Percentiles rank a stretch among this genome's conserved stretches.
Evolutionary conservation across 1,140 invertebrate genomes (phyloP).

Genomic region (Calliphora vicina): DNA sequence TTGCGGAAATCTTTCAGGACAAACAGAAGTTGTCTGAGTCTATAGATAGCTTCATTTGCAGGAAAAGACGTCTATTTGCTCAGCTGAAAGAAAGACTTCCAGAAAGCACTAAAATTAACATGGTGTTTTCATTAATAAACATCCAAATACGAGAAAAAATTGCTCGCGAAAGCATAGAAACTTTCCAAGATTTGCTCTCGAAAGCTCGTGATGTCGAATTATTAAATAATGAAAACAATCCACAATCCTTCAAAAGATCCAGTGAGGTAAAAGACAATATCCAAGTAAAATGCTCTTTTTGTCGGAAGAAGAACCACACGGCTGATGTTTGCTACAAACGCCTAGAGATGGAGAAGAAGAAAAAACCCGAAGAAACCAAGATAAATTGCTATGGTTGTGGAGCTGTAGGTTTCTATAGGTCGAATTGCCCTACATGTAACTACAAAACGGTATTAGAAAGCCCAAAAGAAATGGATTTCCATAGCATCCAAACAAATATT

Average conservation of each 20-base stretch:
- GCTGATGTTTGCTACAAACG: constrained; percentile 24
- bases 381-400: constrained; percentile 14
- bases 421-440: constrained; percentile 32
- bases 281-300: not conserved
- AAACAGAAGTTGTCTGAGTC: too few relatives aligned
- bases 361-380: not conserved
- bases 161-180: constrained; percentile 22
- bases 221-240: constrained; percentile 11
- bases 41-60: too few relatives aligned
- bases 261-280: not conserved
- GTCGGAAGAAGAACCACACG: constrained; percentile 35
- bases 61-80: constrained; percentile 24
- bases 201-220: constrained; percentile 11
- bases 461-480: constrained; percentile 32
- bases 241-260: not conserved
- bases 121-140: constrained; percentile 8
- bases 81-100: constrained; percentile 19
- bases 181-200: constrained; percentile 17
- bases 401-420: constrained; percentile 17
- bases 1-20: too few relatives aligned
- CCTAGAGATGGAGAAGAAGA: constrained; percentile 21
- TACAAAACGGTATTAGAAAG: constrained; percentile 24
- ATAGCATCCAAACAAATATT: constrained; percentile 9
- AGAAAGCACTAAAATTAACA: constrained; percentile 17
- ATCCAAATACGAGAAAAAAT: constrained; percentile 9